Percentiles rank a stretch among this genome's conserved stretches.
Evolutionary conservation across 2,888 invertebrate genomes (phyloP).

Genomic region (Drosophila conformis): DNA sequence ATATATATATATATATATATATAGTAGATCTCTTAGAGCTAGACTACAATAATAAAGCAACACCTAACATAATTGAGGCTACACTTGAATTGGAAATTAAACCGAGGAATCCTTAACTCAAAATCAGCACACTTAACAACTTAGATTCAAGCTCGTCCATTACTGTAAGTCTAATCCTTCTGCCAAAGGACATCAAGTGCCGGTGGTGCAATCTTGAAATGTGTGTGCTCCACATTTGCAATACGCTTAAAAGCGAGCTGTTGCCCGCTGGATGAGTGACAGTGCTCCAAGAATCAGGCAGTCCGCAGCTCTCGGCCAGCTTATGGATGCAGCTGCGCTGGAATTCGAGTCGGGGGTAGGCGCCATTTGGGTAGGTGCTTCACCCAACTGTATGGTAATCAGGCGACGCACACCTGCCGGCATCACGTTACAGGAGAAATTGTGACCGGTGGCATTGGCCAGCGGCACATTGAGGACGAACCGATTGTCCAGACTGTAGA

Average conservation of each 20-base stretch:
- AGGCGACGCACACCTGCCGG: constrained; percentile 37
- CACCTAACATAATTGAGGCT: constrained; percentile 54
- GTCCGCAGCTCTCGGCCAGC: constrained; percentile 21
- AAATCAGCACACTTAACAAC: constrained; percentile 27
- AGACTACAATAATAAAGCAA: constrained; percentile 73
- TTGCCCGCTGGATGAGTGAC: constrained; percentile 29
- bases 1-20: background rate
- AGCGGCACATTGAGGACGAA: constrained; percentile 49
- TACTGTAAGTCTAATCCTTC: constrained; percentile 39
- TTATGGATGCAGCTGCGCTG: constrained; percentile 15
- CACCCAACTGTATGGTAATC: constrained; percentile 46
- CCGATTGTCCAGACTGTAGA: constrained; percentile 44
- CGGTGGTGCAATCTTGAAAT: constrained; percentile 61
- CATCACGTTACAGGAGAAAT: constrained; percentile 44
- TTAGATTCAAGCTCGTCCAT: constrained; percentile 58
- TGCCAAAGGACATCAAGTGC: constrained; percentile 49
- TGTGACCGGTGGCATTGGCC: constrained; percentile 48
- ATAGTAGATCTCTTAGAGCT: constrained; percentile 29
- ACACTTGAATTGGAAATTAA: constrained; percentile 9
- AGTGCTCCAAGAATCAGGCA: constrained; percentile 21
- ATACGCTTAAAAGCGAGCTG: constrained; percentile 34
- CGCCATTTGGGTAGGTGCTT: constrained; percentile 25
- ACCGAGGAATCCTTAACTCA: constrained; percentile 29
- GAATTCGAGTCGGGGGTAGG: constrained; percentile 28
- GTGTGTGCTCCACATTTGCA: constrained; percentile 25